These are phyloP conservation scores for Coptodon rendalli DNA, from an alignment of 2,113 vertebrate species.

Conservation along the genomic window DNA sequence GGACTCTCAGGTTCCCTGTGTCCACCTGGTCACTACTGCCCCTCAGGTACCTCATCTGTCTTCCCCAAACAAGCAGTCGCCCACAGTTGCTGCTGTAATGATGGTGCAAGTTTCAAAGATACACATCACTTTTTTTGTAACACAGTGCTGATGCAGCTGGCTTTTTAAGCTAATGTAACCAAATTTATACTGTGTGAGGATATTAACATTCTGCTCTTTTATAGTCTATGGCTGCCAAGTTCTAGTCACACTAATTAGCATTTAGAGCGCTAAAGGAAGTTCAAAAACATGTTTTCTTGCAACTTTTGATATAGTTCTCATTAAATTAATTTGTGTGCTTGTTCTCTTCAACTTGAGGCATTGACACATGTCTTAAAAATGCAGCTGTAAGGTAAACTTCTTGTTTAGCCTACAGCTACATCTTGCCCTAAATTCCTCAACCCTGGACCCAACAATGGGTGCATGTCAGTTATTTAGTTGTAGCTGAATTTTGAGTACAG, in stretches of 20 bases:
- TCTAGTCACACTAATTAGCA: slow-evolving; percentile 50
- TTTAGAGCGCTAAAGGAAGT: slow-evolving; percentile 9
- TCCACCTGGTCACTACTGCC: slow-evolving; percentile 82
- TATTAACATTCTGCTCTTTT: slow-evolving; percentile 7
- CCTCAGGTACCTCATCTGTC: slow-evolving; percentile 69
- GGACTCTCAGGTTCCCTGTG: slow-evolving; percentile 75
- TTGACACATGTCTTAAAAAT: slow-evolving; percentile 2
- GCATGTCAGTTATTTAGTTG: not conserved
- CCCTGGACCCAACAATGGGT: not conserved
- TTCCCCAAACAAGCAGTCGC: not conserved
- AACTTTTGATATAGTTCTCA: not conserved
- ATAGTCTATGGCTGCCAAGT: slow-evolving; percentile 5
- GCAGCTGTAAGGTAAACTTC: not conserved
- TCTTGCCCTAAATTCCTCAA: not conserved
- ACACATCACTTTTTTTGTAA: not conserved
- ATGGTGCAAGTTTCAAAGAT: not conserved
- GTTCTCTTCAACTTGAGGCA: not conserved
- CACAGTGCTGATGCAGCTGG: not conserved
- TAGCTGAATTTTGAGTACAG: not conserved
- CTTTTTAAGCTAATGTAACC: slow-evolving; percentile 8
- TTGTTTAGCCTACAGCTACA: not conserved
- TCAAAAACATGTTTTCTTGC: slow-evolving; percentile 31
- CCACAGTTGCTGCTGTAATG: not conserved
- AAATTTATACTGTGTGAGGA: slow-evolving; percentile 11
- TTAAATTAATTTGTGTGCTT: slow-evolving; percentile 14